Conservation (phyloP, 2,113 vertebrate genomes). For the Prionailurus bengalensis region DNA sequence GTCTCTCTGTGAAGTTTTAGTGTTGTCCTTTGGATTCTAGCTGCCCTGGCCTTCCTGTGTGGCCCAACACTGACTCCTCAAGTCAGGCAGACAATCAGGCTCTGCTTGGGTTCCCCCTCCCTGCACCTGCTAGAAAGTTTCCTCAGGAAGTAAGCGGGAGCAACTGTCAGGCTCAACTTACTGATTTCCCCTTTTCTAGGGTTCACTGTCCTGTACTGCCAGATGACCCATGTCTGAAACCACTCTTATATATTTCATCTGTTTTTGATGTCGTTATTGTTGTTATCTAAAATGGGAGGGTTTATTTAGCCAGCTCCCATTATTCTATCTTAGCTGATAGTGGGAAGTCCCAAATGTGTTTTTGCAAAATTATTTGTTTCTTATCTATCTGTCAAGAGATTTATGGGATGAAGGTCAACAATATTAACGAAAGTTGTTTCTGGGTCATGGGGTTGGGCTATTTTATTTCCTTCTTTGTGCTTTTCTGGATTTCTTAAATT, state of each 20-base stretch:
- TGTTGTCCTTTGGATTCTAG: background rate
- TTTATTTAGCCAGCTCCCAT: background rate
- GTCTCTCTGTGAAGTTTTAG: background rate
- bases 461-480: background rate
- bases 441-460: background rate
- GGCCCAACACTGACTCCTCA: background rate
- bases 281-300: background rate
- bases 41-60: background rate
- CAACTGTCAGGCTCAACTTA: background rate
- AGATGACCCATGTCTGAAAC: background rate
- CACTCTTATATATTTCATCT: background rate
- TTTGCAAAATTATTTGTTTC: background rate
- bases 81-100: background rate
- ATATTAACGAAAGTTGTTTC: background rate
- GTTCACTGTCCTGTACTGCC: background rate
- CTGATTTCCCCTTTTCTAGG: background rate
- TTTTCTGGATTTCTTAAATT: background rate
- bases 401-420: slow-evolving; percentile 1
- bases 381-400: background rate
- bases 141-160: background rate
- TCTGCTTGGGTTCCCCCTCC: background rate
- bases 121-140: background rate
- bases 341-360: background rate
- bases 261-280: background rate
- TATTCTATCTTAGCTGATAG: background rate